These are phyloP conservation scores for Cotesia congregata DNA, from an alignment of 2,888 invertebrate species.

Conservation along the genomic window DNA sequence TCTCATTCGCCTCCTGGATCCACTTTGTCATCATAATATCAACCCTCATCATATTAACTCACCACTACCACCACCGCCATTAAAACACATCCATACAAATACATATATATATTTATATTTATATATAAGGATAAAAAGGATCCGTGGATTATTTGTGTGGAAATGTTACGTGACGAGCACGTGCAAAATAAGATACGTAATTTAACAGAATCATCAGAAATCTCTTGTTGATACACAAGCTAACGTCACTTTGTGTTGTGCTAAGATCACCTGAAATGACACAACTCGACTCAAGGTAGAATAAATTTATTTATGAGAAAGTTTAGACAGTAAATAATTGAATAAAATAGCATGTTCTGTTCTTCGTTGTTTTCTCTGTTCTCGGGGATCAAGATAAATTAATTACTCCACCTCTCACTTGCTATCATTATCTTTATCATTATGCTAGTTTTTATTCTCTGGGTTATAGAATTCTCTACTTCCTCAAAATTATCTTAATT, in stretches of 20 bases:
- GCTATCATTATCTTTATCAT: neutral
- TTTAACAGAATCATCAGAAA: neutral
- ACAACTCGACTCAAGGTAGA: neutral
- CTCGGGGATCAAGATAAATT: constrained; percentile 7
- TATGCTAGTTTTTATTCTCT: neutral
- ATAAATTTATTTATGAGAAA: constrained; percentile 28
- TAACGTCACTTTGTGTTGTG: no score
- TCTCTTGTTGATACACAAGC: neutral
- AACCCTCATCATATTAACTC: constrained; percentile 14
- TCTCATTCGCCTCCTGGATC: constrained; percentile 15
- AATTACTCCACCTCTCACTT: constrained; percentile 19
- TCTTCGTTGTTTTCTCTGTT: neutral
- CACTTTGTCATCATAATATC: neutral
- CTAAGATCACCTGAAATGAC: neutral
- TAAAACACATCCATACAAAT: neutral
- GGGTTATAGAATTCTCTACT: neutral
- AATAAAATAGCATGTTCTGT: constrained; percentile 22
- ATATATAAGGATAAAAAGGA: neutral
- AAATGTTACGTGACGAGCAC: constrained; percentile 22
- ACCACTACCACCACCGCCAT: constrained; percentile 14
- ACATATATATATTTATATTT: neutral
- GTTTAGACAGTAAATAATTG: constrained; percentile 6
- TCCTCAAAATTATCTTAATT: constrained; percentile 11
- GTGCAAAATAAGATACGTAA: constrained; percentile 29
- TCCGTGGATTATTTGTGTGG: constrained; percentile 16